Base-by-base conservation (phyloP, 2,888 invertebrate genomes). In the Syrphus vitripennis region DNA sequence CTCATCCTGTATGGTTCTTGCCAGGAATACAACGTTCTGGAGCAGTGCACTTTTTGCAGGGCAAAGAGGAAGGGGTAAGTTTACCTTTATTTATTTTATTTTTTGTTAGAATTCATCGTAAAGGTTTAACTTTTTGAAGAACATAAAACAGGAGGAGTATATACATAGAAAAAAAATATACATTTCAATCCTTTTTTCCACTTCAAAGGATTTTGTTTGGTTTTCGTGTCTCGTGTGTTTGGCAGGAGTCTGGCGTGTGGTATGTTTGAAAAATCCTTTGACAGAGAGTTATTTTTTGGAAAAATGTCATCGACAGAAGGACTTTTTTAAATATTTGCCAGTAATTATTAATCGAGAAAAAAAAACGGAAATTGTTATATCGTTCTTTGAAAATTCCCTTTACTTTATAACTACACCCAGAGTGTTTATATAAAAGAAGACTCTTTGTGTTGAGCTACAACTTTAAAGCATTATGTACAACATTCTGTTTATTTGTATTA, bases 1-100 rank as follows among this genome's bases (percentile, higher is more conserved):
- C 97, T 37, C 98, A 98, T 93, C 97, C 98, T 53, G 97, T 99
- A 90, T 99, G 99, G 99, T 98, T 97, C 92, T 94, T 98, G 86
- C 97, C 98, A 0, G 97, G 97, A 45, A 97, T 98, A 70, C 98
- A 98, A 91, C 94, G 98, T 88, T 97, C 97, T 74, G 98, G 98
- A 5, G 98, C 98, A 29, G 97, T 98, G 89, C 98, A 98, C 93
- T 94, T 98, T 89, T 95, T 99, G 63, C 98, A 98, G 93, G 97
- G 97, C 90, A 97, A 97, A 92, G 97, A 97, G 91, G 96, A 97
- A 92, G 98, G 98, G 93, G 97, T 97, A 92, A 94, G 95, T 93
- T 69, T 16, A 4, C 9, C 21, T 34, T n/a, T n/a, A n/a, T n/a
- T n/a, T n/a, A n/a, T n/a, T 67, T 34, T 14, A 4, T 67, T 65